These are phyloP conservation scores for Scaptomyza cyrtandrae DNA, from an alignment of 2,888 invertebrate genomes.

Conservation along the genomic window DNA sequence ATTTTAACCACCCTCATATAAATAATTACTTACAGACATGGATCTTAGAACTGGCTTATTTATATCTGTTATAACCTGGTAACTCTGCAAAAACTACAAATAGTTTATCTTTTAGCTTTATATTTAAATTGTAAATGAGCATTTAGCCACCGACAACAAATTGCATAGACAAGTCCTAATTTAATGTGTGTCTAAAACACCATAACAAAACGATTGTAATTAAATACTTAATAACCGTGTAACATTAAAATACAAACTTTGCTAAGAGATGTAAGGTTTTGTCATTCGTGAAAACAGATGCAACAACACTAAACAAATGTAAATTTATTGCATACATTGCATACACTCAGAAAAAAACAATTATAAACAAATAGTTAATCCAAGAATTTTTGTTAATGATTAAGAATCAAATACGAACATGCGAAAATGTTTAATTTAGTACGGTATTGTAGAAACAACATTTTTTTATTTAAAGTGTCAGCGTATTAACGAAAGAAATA, in stretches of 20 bases:
- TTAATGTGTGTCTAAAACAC: slow-evolving; percentile 30
- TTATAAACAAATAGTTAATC: background rate
- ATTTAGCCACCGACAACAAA: slow-evolving; percentile 7
- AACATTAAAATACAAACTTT: background rate
- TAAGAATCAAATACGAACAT: background rate
- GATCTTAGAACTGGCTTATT: slow-evolving; percentile 43
- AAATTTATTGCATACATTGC: background rate
- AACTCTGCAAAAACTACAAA: slow-evolving; percentile 20
- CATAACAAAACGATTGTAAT: slow-evolving; percentile 36
- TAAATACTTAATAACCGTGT: slow-evolving; percentile 6
- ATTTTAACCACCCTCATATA: no score
- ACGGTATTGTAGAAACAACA: no score
- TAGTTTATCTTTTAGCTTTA: slow-evolving; percentile 16
- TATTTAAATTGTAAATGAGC: slow-evolving; percentile 13
- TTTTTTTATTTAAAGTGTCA: background rate
- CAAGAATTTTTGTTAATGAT: background rate
- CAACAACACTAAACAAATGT: background rate
- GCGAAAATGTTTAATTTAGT: background rate
- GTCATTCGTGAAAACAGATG: background rate
- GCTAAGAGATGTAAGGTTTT: background rate
- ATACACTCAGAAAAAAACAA: background rate
- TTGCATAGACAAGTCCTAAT: slow-evolving; percentile 2
- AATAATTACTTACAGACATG: background rate
- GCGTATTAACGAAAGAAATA: no score
- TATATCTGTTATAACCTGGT: slow-evolving; percentile 30